These are phyloP conservation scores for Alcis repandata DNA, from an alignment of 2,888 invertebrate genomes.

Conservation along the genomic window DNA sequence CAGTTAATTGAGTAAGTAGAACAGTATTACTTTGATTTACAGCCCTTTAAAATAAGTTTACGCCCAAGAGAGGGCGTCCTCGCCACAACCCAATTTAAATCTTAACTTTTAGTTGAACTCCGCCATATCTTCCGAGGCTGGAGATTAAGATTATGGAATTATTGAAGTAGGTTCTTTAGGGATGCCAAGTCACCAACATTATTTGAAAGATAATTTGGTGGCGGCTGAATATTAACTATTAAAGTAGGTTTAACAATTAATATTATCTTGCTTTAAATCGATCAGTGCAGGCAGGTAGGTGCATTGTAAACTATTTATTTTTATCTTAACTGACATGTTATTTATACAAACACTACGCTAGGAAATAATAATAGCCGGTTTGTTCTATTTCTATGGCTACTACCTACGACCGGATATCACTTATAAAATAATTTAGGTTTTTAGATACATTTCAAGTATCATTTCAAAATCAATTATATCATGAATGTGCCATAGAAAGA, in stretches of 20 bases:
- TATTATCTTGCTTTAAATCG: background rate
- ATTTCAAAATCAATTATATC: too few species aligned
- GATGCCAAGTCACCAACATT: constrained; percentile 29
- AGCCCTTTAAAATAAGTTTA: constrained; percentile 76
- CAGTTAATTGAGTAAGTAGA: constrained; percentile 75
- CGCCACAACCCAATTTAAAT: constrained; percentile 75
- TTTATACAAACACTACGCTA: too few species aligned
- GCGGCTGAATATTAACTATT: background rate
- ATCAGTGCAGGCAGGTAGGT: background rate
- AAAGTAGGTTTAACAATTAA: too few species aligned
- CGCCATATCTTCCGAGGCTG: constrained; percentile 69
- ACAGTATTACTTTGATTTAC: constrained; percentile 79
- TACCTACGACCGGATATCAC: too few species aligned
- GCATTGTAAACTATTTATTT: background rate
- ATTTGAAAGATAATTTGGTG: constrained; percentile 25
- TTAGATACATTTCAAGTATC: too few species aligned
- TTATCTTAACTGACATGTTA: background rate
- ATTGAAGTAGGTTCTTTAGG: constrained; percentile 61
- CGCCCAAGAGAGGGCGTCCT: constrained; percentile 58
- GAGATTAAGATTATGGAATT: constrained; percentile 71
- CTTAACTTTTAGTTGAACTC: constrained; percentile 78
- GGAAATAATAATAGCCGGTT: too few species aligned
- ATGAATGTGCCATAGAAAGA: too few species aligned
- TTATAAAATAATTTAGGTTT: too few species aligned
- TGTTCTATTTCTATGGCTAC: too few species aligned